These are phyloP conservation scores for Gisinianus flammeolus DNA, from an alignment of 2,888 invertebrate genomes.

Conservation along the genomic window DNA sequence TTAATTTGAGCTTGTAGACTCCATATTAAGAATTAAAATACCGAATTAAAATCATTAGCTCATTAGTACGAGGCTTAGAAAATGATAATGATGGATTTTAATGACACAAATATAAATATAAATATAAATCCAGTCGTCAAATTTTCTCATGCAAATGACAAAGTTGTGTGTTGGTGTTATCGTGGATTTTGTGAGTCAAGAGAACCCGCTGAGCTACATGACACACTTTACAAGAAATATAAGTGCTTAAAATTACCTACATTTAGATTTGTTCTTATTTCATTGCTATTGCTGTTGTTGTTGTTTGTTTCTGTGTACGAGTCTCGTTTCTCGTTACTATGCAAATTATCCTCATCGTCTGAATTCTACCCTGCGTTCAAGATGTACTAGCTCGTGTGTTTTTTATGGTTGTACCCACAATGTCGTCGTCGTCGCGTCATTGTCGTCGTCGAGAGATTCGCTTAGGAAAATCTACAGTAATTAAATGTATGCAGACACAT, in stretches of 20 bases:
- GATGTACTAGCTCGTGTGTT: neutral
- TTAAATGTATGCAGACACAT: neutral
- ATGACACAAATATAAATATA: neutral
- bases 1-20: too few species aligned
- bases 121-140: neutral
- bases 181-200: too few species aligned
- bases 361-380: neutral
- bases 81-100: too few species aligned
- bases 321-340: neutral
- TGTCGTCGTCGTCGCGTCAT: too few species aligned
- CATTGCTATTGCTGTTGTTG: neutral
- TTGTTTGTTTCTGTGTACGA: neutral
- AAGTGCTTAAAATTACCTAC: neutral
- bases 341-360: neutral
- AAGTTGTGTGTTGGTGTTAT: neutral
- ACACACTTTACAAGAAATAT: neutral
- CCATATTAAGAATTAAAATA: too few species aligned
- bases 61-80: too few species aligned
- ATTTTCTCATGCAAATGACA: neutral
- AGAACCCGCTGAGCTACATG: too few species aligned
- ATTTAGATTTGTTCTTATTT: neutral
- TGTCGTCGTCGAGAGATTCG: neutral
- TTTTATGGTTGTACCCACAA: neutral
- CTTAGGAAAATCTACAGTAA: conserved; percentile 10
- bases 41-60: too few species aligned